These are phyloP conservation scores for Melanotaenia maccullochi DNA, from an alignment of 2,797 vertebrate species.

Conservation along the genomic window DNA sequence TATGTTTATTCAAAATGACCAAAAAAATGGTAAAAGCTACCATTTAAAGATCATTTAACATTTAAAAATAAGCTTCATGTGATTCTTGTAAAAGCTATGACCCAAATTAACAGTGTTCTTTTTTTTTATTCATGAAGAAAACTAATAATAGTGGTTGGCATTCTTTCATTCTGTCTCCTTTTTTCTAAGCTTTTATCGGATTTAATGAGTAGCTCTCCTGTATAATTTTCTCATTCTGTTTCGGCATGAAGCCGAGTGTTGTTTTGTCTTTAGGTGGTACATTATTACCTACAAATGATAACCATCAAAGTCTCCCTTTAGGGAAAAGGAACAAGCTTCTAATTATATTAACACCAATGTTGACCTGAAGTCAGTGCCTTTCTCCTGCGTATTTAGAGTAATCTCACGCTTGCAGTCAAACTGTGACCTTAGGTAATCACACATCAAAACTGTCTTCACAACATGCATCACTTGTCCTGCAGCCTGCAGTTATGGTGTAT, in stretches of 20 bases:
- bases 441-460: conserved; percentile 51
- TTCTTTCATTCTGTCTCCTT: conserved; percentile 28
- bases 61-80: conserved; percentile 9
- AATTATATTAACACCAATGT: conserved; percentile 74
- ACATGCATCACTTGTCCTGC: conserved; percentile 60
- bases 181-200: conserved; percentile 46
- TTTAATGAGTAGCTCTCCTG: conserved; percentile 67
- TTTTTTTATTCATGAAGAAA: conserved; percentile 41
- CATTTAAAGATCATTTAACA: conserved; percentile 32
- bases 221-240: conserved; percentile 75
- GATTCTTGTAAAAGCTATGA: conserved; percentile 33
- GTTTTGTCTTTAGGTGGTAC: conserved; percentile 79
- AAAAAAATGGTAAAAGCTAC: conserved; percentile 6
- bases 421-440: conserved; percentile 66
- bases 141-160: conserved; percentile 58
- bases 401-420: conserved; percentile 51
- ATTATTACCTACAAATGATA: conserved; percentile 79
- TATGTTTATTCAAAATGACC: conserved; percentile 8
- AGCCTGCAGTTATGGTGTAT: conserved; percentile 59
- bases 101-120: conserved; percentile 39
- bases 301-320: conserved; percentile 67
- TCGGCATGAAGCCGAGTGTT: conserved; percentile 63
- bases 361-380: conserved; percentile 70
- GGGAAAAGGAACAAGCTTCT: conserved; percentile 69
- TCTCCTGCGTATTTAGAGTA: conserved; percentile 57